These are phyloP conservation scores for Heterodera filipjevi DNA, from an alignment of 2,888 invertebrate genomes.

Conservation along the genomic window DNA sequence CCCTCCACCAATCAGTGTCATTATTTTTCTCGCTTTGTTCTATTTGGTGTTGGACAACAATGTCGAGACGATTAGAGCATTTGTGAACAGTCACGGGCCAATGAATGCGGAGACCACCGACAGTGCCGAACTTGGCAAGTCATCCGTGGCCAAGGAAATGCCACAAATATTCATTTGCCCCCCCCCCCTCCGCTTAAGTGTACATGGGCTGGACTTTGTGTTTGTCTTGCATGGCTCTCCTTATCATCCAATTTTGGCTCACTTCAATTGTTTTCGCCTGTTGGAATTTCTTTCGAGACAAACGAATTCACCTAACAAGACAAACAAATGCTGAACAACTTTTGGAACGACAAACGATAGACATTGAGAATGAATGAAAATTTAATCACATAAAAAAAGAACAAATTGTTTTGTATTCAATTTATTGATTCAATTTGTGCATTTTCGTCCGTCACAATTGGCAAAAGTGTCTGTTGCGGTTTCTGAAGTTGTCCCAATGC, in stretches of 20 bases:
- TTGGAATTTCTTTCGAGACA: constrained; percentile 54
- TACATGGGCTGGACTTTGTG: constrained; percentile 51
- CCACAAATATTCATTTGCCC: background rate
- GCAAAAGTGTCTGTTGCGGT: background rate
- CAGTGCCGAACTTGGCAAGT: background rate
- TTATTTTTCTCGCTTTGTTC: constrained; percentile 53
- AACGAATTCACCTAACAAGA: constrained; percentile 24
- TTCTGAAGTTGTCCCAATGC: background rate
- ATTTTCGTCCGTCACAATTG: background rate
- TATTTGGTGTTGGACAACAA: constrained; percentile 51
- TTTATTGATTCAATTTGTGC: background rate
- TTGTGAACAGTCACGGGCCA: constrained; percentile 36
- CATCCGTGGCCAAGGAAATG: background rate
- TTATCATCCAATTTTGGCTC: constrained; percentile 56
- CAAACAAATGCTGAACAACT: no score
- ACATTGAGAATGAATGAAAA: no score
- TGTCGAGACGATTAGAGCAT: constrained; percentile 31
- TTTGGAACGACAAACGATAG: no score
- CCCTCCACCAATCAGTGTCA: constrained; percentile 2
- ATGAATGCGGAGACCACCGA: background rate
- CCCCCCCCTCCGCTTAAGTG: constrained; percentile 37
- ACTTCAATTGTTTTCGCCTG: constrained; percentile 56
- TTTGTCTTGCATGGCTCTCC: constrained; percentile 48
- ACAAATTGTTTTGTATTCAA: no score
- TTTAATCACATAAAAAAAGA: no score